Evolutionary conservation across 1,140 invertebrate species (phyloP).

Genomic region (Drosophila albomicans): DNA sequence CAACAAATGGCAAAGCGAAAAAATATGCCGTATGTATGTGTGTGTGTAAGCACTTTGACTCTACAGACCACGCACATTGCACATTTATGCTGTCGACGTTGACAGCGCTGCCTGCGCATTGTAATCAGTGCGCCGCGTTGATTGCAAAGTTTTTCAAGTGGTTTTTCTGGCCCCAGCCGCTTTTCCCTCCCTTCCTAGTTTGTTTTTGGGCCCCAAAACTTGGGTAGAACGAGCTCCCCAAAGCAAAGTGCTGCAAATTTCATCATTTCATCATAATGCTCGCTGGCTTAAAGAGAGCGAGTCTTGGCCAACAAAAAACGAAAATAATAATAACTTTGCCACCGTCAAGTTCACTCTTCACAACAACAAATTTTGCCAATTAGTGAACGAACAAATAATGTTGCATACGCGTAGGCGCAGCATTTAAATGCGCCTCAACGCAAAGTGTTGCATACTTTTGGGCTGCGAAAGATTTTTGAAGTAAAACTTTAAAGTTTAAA

Average conservation of each 20-base stretch:
- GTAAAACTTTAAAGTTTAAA: too few species aligned
- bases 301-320: not conserved
- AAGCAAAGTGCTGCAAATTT: slow-evolving; percentile 11
- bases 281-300: slow-evolving; percentile 11
- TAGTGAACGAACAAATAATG: not conserved
- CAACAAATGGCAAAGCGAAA: slow-evolving; percentile 75
- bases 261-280: too few species aligned
- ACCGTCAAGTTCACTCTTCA: not conserved
- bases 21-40: slow-evolving; percentile 35
- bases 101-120: slow-evolving; percentile 60
- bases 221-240: not conserved
- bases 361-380: not conserved
- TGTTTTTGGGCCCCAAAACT: slow-evolving; percentile 37
- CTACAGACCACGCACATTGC: slow-evolving; percentile 69
- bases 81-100: slow-evolving; percentile 57
- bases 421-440: not conserved
- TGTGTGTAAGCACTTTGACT: slow-evolving; percentile 38
- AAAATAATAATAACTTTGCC: too few species aligned
- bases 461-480: not conserved
- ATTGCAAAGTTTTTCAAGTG: slow-evolving; percentile 81
- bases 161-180: slow-evolving; percentile 30
- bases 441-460: not conserved
- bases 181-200: not conserved
- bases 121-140: slow-evolving; percentile 76
- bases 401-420: slow-evolving; percentile 4